Conservation (phyloP, 2,113 vertebrate genomes). For the Podiceps cristatus region DNA sequence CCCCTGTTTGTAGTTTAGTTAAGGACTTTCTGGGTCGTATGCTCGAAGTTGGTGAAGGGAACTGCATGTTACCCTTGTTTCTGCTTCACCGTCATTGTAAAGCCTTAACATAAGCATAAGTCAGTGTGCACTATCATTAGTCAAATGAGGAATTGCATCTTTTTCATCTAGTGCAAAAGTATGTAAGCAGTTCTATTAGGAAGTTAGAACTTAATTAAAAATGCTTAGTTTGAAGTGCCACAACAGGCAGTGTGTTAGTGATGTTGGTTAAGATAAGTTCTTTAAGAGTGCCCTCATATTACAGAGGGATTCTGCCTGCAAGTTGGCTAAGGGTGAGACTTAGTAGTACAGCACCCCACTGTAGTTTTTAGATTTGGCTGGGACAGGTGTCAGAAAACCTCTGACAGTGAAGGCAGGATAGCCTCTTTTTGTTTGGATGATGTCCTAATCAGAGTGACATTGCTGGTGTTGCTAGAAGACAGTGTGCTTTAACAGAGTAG, state of each 20-base stretch:
- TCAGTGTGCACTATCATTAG: background rate
- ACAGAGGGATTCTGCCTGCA: background rate
- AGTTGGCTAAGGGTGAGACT: background rate
- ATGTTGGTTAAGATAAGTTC: background rate
- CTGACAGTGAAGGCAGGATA: background rate
- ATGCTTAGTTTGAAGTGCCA: background rate
- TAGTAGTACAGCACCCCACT: background rate
- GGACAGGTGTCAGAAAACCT: background rate
- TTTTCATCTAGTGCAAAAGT: background rate
- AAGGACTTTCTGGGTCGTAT: background rate
- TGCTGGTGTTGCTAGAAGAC: background rate
- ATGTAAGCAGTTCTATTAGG: background rate
- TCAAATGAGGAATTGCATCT: background rate
- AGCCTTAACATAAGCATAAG: rapidly evolving
- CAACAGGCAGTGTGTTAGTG: background rate
- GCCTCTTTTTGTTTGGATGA: background rate
- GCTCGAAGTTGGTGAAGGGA: background rate
- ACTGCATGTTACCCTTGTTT: background rate
- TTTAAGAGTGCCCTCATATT: background rate
- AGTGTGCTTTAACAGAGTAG: background rate
- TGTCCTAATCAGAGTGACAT: background rate
- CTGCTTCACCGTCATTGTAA: rapidly evolving
- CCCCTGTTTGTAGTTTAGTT: background rate
- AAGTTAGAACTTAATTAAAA: background rate
- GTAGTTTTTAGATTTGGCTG: background rate